Evolutionary conservation across 2,113 vertebrate genomes (phyloP).

Genomic region (Plecturocebus donacophilus): DNA sequence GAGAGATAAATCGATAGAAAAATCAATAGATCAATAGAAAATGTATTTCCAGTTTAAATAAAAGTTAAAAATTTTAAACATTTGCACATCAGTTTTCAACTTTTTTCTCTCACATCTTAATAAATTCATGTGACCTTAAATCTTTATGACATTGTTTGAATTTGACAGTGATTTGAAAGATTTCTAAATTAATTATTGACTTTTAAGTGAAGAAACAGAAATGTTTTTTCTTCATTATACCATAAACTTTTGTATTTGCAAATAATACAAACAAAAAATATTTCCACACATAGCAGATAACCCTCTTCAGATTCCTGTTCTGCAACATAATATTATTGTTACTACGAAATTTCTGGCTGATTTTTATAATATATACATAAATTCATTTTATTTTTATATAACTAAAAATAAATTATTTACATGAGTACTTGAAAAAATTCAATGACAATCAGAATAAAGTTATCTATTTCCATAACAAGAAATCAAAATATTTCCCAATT

Average conservation of each 20-base stretch:
- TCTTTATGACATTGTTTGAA: background rate
- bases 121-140: slow-evolving; percentile 41
- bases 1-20: too few relatives aligned
- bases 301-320: background rate
- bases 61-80: slow-evolving; percentile 49
- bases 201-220: background rate
- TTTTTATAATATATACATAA: background rate
- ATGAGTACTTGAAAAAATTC: background rate
- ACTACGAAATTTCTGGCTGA: background rate
- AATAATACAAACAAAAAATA: background rate
- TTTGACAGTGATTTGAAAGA: background rate
- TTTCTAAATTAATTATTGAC: background rate
- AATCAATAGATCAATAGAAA: background rate
- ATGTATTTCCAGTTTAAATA: slow-evolving; percentile 43
- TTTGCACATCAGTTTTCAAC: slow-evolving; percentile 43
- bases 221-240: background rate
- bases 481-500: background rate
- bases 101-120: background rate
- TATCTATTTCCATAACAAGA: background rate
- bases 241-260: background rate
- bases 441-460: background rate
- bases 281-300: background rate
- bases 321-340: background rate
- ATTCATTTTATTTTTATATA: background rate
- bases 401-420: background rate